Percentiles rank a stretch among this genome's conserved stretches.
Evolutionary conservation across 1,140 invertebrate genomes (phyloP).

Genomic region (Palaemon carinicauda): DNA sequence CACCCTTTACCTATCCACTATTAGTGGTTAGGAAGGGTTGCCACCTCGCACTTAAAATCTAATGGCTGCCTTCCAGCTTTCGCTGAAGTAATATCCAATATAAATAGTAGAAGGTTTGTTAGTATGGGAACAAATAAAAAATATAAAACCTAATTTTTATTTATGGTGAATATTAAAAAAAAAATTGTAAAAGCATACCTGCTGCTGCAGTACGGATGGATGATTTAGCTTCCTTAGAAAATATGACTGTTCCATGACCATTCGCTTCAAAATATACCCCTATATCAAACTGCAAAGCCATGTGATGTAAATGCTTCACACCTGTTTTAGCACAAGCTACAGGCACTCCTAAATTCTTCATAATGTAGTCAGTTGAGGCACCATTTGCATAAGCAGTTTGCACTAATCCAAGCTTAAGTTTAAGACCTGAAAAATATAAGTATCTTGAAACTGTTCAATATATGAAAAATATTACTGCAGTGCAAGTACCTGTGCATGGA

Average conservation of each 20-base stretch:
- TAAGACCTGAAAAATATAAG: constrained; percentile 66
- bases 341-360: constrained; percentile 83
- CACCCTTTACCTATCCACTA: too few species aligned
- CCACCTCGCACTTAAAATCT: too few species aligned
- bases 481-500: too few species aligned
- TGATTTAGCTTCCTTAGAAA: constrained; percentile 72
- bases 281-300: constrained; percentile 89
- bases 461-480: too few species aligned
- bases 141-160: not conserved
- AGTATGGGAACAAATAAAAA: too few species aligned
- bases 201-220: constrained; percentile 64
- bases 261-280: constrained; percentile 99
- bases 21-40: too few species aligned
- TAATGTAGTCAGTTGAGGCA: constrained; percentile 91
- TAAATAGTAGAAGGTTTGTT: too few species aligned
- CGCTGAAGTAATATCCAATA: too few species aligned
- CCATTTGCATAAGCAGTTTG: constrained; percentile 99
- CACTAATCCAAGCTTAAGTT: constrained; percentile 83
- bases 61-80: too few species aligned
- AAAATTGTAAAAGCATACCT: constrained; percentile 61
- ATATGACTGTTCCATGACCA: constrained; percentile 95
- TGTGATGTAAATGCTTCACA: constrained; percentile 97
- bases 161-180: too few species aligned
- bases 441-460: not conserved
- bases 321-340: constrained; percentile 89